Base-by-base conservation (phyloP, 1,140 invertebrate species). In the Dryas iulia region DNA sequence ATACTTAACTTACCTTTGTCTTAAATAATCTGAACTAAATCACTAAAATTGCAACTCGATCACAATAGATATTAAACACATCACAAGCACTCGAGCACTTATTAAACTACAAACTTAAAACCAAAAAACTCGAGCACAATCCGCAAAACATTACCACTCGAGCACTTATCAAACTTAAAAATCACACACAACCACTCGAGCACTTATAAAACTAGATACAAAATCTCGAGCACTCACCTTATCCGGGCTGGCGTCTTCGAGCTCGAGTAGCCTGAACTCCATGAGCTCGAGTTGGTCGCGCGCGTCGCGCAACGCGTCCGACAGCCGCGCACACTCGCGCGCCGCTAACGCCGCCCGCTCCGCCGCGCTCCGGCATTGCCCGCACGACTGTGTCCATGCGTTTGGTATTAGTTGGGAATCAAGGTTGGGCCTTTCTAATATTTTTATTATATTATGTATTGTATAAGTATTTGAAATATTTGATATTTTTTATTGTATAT, bases 281-380 rank as follows among this genome's bases (percentile, higher is more conserved):
- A 94, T 92, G 62, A 94, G 88, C 79, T 94, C 93, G 69, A 93
- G 92, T 66, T 94, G 93, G 77, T 94, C 93, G 76, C 93, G 89
- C 57, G 93, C 84, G 82, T 94, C 93, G 66, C 93, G 89, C 63
- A 93, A 77, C 77, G 93, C 92, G 75, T 91, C 89, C 75, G 92
- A 85, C 3, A 94, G 89, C 64, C 92, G 86, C 82, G 93, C 77
- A 78, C 83, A 85, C 83, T 92, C 79, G 84, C 92, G 81, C 90
- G 90, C 82, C 69, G 89, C 77, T 28, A 73, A 73, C 64, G 81
- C 79, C 75, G 85, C 86, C 79, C 87, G 86, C 77, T 84, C 84
- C 71, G 79, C 74, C 75, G 84, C 75, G 77, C 74, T 70, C 33
- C 84, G 85, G 76, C 86, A 91, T 73, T 90, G 84, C 69, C 83